Evolutionary conservation across 37 sponge, comb jelly and placozoan genomes (phyloP).

Genomic region (Axinella damicornis): DNA sequence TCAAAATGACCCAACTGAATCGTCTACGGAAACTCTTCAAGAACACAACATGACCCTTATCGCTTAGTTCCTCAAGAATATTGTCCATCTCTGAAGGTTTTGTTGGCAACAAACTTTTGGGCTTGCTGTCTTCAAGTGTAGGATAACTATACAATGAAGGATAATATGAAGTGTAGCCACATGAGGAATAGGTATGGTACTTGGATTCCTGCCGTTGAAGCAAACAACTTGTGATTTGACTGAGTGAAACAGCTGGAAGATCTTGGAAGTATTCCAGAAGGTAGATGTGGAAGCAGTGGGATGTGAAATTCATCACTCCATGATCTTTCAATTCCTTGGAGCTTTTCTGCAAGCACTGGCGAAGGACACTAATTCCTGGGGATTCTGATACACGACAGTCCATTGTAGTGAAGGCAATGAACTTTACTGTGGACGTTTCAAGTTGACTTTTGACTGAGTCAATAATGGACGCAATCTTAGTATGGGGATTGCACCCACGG

Average conservation of each 20-base stretch:
- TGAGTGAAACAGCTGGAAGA: too few relatives aligned
- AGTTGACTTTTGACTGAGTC: neutral
- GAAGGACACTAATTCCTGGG: neutral
- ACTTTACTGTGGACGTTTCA: neutral
- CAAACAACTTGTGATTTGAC: too few relatives aligned
- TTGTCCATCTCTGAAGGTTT: neutral
- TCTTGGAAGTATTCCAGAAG: neutral
- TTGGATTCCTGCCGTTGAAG: too few relatives aligned
- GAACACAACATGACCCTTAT: neutral
- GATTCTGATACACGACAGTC: neutral
- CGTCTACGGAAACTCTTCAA: neutral
- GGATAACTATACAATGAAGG: too few relatives aligned
- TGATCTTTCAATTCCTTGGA: neutral
- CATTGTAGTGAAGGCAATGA: conserved; percentile 1
- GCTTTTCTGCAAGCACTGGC: neutral
- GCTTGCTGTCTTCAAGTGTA: too few relatives aligned
- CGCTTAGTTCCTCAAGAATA: neutral
- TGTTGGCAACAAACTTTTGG: conserved; percentile 1
- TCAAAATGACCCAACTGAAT: neutral
- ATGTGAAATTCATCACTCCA: neutral
- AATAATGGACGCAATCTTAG: neutral
- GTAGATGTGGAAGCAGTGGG: conserved; percentile 26
- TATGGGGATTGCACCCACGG: conserved; percentile 8
- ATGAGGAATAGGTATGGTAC: too few relatives aligned
- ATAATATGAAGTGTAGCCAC: too few relatives aligned